These are phyloP conservation scores for Paramormyrops kingsleyae DNA, from an alignment of 2,113 vertebrate genomes.

Conservation along the genomic window DNA sequence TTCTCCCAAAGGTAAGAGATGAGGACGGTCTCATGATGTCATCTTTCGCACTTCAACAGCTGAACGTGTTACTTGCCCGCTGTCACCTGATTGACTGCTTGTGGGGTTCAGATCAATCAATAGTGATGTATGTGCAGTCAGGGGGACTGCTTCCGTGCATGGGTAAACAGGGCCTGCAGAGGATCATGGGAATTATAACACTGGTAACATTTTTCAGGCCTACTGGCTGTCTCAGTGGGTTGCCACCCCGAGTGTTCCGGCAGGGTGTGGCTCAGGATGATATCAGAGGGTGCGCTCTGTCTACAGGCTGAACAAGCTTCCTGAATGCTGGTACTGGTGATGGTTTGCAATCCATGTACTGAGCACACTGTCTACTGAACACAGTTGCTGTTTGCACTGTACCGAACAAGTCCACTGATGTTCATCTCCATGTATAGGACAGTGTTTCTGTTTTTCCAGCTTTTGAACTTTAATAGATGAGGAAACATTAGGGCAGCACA, in stretches of 20 bases:
- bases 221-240: background rate
- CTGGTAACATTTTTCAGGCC: background rate
- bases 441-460: background rate
- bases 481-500: background rate
- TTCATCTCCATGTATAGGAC: background rate
- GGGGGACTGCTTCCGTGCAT: background rate
- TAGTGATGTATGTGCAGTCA: background rate
- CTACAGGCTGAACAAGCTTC: background rate
- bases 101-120: constrained; percentile 20
- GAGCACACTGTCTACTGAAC: background rate
- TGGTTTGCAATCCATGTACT: background rate
- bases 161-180: background rate
- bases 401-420: background rate
- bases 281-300: background rate
- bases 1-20: background rate
- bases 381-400: background rate
- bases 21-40: background rate
- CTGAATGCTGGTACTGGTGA: background rate
- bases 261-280: background rate
- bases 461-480: background rate
- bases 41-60: background rate
- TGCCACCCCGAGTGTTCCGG: background rate
- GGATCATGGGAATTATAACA: background rate
- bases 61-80: background rate
- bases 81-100: background rate